Evolutionary conservation across 2,113 vertebrate genomes (phyloP), one percentile per base, ranked within the genome.

Genomic region (Nettapus auritus): DNA sequence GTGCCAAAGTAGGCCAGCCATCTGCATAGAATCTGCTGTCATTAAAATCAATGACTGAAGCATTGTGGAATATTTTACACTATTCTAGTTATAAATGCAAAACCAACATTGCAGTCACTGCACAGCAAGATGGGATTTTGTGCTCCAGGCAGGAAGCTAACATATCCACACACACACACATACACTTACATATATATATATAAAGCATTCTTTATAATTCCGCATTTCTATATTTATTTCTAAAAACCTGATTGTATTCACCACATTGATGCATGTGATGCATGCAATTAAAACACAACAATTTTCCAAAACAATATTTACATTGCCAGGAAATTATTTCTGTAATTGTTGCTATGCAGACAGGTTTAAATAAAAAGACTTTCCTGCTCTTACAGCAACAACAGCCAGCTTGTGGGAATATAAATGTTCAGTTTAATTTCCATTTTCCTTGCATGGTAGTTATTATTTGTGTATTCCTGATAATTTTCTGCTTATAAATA

Each of bases 1-100:
- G 48, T 81, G 50, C 70, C 96, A 94, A 98, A 97, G 80, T 89
- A 97, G 96, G 96, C 69, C 97, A 93, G 68, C 84, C 86, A 92
- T 95, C 75, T 59, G 66, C 74, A 75, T 74, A 92, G 75, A 96
- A 92, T 62, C 66, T 71, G 85, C 93, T 89, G 78, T 85, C 92
- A 96, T 68, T 96, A 96, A 95, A 97, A 90, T 70, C 26, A 1
- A 88, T 69, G 62, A 36, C 63, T 69, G 36, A 90, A 96, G 53
- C 13, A 11, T n/a, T 21, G 59, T 88, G 87, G 86, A 87, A 93
- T 85, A 96, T 91, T 84, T 96, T 66, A 92, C 56, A 83, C 44
- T 38, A 94, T 95, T 85, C 83, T 59, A 59, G 63, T 81, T 46
- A 60, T 69, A 96, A 93, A 96, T 52, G 46, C 70, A 95, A 73